Percentiles rank a stretch among this genome's conserved stretches.
Evolutionary conservation across 2,888 invertebrate genomes (phyloP).

Genomic region (Dasypogon diadema): DNA sequence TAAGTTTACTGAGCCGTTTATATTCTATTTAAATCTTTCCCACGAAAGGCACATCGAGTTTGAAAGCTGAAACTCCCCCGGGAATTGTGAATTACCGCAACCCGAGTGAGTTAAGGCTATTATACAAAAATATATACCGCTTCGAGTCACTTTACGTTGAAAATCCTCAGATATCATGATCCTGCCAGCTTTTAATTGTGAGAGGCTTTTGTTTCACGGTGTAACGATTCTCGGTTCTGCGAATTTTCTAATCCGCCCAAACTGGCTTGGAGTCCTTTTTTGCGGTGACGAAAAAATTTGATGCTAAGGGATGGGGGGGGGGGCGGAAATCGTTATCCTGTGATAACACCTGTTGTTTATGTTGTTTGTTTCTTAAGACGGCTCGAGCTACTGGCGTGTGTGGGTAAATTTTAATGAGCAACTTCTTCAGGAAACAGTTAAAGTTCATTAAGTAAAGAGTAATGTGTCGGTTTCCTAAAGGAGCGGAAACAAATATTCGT

Average conservation of each 20-base stretch:
- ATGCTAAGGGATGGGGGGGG: background rate
- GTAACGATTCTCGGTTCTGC: background rate
- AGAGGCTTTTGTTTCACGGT: slow-evolving; percentile 14
- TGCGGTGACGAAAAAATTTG: background rate
- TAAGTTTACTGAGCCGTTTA: slow-evolving; percentile 33
- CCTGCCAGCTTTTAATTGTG: slow-evolving; percentile 3
- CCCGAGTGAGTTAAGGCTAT: slow-evolving; percentile 5
- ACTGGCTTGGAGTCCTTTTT: background rate
- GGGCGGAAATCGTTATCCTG: background rate
- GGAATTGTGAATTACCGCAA: slow-evolving; percentile 18
- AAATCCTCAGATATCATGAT: background rate
- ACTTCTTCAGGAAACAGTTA: slow-evolving; percentile 18
- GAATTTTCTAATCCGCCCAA: background rate
- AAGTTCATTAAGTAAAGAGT: slow-evolving; percentile 26
- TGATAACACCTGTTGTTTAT: slow-evolving; percentile 1
- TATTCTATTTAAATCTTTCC: slow-evolving; percentile 16
- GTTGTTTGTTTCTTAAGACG: slow-evolving; percentile 1
- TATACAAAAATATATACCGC: slow-evolving; percentile 11
- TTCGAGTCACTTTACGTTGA: background rate
- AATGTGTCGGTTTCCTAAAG: background rate
- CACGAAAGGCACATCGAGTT: background rate
- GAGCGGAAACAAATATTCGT: slow-evolving; percentile 36
- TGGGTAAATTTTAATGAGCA: background rate
- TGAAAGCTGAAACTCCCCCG: slow-evolving; percentile 1
- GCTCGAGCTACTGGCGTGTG: background rate